phyloP scores from a whole-genome alignment of 2,797 vertebrate genomes.

The Orientallactaga sibirica region DNA sequence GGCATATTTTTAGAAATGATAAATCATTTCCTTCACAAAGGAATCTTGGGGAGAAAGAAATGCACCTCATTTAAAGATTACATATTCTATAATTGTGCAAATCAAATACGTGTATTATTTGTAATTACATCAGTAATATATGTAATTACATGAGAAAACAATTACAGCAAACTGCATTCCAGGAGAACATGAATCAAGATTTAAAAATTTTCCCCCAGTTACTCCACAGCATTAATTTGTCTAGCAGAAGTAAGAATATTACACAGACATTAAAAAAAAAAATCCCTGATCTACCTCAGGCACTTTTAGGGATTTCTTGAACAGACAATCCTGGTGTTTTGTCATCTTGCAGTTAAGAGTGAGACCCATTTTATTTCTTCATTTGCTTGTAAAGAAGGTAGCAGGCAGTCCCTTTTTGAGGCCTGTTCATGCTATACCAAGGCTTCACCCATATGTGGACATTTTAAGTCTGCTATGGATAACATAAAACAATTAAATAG shows the following conservation, averaged over 20 bases:
- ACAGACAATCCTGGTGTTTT: constrained; percentile 30
- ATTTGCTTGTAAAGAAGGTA: constrained; percentile 33
- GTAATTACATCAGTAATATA: constrained; percentile 83
- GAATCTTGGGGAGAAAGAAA: constrained; percentile 80
- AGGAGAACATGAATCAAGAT: constrained; percentile 80
- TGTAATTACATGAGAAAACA: constrained; percentile 85
- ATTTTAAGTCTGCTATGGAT: background rate
- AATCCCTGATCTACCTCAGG: constrained; percentile 48
- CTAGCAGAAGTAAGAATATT: constrained; percentile 70
- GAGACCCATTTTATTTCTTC: constrained; percentile 48
- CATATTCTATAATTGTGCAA: constrained; percentile 76
- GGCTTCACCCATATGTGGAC: background rate
- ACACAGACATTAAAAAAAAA: constrained; percentile 56
- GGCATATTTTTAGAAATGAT: constrained; percentile 75
- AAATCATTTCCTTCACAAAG: constrained; percentile 78
- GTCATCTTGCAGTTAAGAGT: constrained; percentile 55
- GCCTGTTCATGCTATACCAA: background rate
- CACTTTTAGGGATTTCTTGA: constrained; percentile 62
- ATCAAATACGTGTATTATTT: constrained; percentile 81
- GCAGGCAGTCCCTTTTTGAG: constrained; percentile 33
- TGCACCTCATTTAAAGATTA: constrained; percentile 82
- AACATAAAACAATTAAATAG: background rate
- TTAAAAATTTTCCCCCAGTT: constrained; percentile 43
- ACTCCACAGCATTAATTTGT: constrained; percentile 81
- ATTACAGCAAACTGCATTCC: constrained; percentile 84